A percentile compares a stretch with the other conserved stretches of the same genome.
Evolutionary conservation across 2,888 invertebrate species (phyloP).

Genomic region (Muschampia plurimacula): DNA sequence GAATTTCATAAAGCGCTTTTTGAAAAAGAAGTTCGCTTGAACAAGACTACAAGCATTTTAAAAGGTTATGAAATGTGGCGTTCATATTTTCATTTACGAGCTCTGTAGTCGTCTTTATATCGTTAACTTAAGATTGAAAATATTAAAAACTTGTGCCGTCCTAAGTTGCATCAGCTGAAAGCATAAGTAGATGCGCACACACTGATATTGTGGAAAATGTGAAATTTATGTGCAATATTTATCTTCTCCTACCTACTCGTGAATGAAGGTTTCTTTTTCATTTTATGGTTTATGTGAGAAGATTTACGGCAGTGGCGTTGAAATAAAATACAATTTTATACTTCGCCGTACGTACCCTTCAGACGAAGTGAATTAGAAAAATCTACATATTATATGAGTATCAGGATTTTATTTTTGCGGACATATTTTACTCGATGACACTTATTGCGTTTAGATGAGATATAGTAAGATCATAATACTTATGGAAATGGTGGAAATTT

Average conservation of each 20-base stretch:
- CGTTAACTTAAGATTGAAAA: slow-evolving; percentile 20
- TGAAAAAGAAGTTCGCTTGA: slow-evolving; percentile 1
- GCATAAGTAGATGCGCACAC: slow-evolving; percentile 47
- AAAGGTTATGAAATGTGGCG: slow-evolving; percentile 11
- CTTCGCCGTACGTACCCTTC: slow-evolving; percentile 57
- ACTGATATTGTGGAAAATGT: slow-evolving; percentile 60
- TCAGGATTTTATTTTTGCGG: slow-evolving; percentile 63
- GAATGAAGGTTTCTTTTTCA: slow-evolving; percentile 65
- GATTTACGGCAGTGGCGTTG: slow-evolving; percentile 75
- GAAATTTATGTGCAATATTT: slow-evolving; percentile 64
- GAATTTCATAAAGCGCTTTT: slow-evolving; percentile 9
- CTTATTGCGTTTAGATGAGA: slow-evolving; percentile 55
- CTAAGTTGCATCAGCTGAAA: slow-evolving; percentile 8
- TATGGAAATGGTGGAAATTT: neutral
- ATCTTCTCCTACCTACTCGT: slow-evolving; percentile 58
- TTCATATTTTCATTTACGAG: neutral
- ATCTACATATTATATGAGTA: slow-evolving; percentile 64
- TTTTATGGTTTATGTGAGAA: slow-evolving; percentile 66
- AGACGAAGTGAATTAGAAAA: slow-evolving; percentile 72
- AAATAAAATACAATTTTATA: slow-evolving; percentile 82
- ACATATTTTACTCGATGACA: slow-evolving; percentile 66
- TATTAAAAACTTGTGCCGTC: slow-evolving; percentile 6
- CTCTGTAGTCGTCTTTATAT: neutral
- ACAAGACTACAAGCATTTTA: slow-evolving; percentile 6
- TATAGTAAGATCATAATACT: neutral